Base-by-base conservation (phyloP, 2,113 vertebrate species). In the Chaenogobius annularis region DNA sequence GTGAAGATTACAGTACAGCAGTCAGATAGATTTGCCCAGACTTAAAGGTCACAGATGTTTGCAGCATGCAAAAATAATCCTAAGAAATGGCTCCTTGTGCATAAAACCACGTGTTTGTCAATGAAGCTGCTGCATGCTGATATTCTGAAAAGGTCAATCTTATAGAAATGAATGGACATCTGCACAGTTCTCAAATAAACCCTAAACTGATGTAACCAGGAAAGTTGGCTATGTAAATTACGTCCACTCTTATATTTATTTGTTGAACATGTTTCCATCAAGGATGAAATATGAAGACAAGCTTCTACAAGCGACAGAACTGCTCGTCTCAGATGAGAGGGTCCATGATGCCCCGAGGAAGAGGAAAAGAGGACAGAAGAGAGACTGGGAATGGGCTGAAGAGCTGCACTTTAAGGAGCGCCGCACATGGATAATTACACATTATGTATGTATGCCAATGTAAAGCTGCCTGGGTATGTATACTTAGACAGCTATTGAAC, bases 1-100 rank as follows among this genome's bases (percentile, higher is more conserved):
- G 69, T 80, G 84, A 88, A 85, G 80, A 89, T 90, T 84, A 91
- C 84, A 64, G 73, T 69, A 72, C 77, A 72, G 86, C 80, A 62
- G 73, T 31, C 73, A 84, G 87, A 87, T 87, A 86, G 86, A 78
- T 68, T 64, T 65, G 22, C 23, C 55, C 55, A 73, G 62, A 82
- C 74, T 88, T 83, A 84, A 90, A 86, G 55, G 55, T 58, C 55
- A 58, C 55, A 26, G 55, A 58, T 55, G 54, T 55, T 55, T 55
- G 20, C 54, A 82, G 84, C 14, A 85, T 74, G 66, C 62, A 43
- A 56, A 66, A 76, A 70, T 23, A 43, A 70, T 31, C 2, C 55
- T 62, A 75, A 48, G 56, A 22, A 56, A 71, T 59, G 5, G 17
- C 35, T 5, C 15, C 55, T 7, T 69, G 48, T 22, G 23, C 52